A percentile compares a stretch with the other conserved stretches of the same genome.
Evolutionary conservation across 2,113 vertebrate genomes (phyloP).

Genomic region (Alaudala cheleensis): DNA sequence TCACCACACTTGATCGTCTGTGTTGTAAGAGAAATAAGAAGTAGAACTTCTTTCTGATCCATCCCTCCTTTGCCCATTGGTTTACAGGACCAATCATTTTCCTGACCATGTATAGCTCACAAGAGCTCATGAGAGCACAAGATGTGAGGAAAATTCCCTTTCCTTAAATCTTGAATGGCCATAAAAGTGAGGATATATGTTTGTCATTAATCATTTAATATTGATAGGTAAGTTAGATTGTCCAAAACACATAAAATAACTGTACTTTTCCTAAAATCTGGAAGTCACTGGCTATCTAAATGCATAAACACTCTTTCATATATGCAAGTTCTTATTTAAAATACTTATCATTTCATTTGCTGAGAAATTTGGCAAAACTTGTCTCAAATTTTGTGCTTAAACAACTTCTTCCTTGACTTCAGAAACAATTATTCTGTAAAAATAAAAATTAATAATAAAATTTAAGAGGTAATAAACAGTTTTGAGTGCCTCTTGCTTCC

Average conservation of each 20-base stretch:
- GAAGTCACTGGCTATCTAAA: background rate
- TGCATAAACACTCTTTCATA: background rate
- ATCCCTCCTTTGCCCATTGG: background rate
- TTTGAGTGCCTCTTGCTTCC: background rate
- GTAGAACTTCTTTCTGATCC: background rate
- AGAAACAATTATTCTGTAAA: background rate
- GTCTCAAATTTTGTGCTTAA: background rate
- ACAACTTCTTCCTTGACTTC: background rate
- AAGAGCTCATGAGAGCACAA: background rate
- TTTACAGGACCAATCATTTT: background rate
- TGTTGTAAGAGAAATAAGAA: background rate
- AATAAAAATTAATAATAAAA: background rate
- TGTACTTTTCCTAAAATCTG: background rate
- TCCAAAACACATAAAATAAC: background rate
- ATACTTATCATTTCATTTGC: background rate
- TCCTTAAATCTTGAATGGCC: background rate
- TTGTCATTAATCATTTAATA: background rate
- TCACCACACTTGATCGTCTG: background rate
- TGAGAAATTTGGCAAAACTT: background rate
- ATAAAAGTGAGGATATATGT: background rate
- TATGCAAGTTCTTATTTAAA: background rate
- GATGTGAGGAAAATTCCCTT: background rate
- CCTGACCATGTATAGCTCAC: background rate
- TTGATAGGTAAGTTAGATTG: background rate
- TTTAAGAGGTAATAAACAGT: background rate